Evolutionary conservation across 2,888 invertebrate species (phyloP), one percentile per base, ranked within the genome.

Genomic region (Pandemis heparana): DNA sequence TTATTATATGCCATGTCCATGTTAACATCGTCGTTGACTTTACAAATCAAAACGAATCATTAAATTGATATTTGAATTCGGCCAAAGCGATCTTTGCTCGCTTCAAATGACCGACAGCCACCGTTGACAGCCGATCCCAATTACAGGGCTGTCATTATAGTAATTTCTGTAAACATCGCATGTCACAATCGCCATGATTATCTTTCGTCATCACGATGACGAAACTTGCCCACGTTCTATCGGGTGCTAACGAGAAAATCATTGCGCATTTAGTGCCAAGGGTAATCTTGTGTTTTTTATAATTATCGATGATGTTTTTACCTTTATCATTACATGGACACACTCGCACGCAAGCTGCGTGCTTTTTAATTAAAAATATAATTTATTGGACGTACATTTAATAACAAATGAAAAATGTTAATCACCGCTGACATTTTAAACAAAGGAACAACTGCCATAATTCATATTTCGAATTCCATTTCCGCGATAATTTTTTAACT

Each of bases 91-190:
- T 65, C 60, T 51, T 71, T 61, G 70, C 43, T 43, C 43, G 64
- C 68, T 56, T 62, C 70, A 69, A 65, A 65, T 70, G 70, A 74
- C 64, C 32, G 46, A 23, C 64, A 32, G 53, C 53, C 53, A 18
- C 53, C 8, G 69, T 69, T 74, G 74, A 69, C 74, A 70, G 74
- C 51, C 64, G 48, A 53, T 65, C 51, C 39, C 73, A 56, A 59
- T 56, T 70, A 63, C 18, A 48, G 68, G 64, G 48, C 64, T 56
- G 74, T 74, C 74, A 70, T 74, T 74, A 74, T 53, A 61, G 70
- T 74, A 61, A 74, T 74, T 65, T 70, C 74, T 70, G 65, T 74
- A 74, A 74, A 70, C 74, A 74, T 70, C 60, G 70, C 69, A 23
- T 70, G 74, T 70, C 74, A 74, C 69, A 74, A 70, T 53, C 74